Evolutionary conservation across 2,888 invertebrate species (phyloP), one percentile per base, ranked within the genome.

Genomic region (Abrostola triplasia): DNA sequence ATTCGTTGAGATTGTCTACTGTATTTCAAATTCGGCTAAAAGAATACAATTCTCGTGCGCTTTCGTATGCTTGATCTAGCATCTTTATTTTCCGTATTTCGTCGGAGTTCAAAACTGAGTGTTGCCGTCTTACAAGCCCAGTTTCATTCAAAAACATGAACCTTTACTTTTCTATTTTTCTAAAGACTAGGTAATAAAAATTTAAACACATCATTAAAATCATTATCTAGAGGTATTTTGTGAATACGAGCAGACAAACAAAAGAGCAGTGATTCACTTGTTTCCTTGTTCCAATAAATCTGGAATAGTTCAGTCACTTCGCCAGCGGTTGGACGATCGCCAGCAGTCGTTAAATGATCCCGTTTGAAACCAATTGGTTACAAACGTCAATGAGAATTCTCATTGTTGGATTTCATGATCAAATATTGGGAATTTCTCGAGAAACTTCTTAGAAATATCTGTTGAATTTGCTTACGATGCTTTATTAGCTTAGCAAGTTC

Each of bases 201-300:
- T 10, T 24, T 24, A 24, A 24, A 24, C 4, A 2, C 24, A 24
- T 24, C 24, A 4, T 24, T 24, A 24, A 2, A 24, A 24, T 24
- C 24, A 24, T 24, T 24, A 24, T 24, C 24, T 24, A 24, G 24
- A 24, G 4, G 24, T 24, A 4, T 24, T 4, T 24, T 47, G 44
- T 24, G 24, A 24, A 47, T 47, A 24, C 24, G 24, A 47, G 13
- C 24, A 24, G 24, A 13, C 24, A 47, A 47, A 47, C 44, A 47
- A 47, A 24, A 47, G 44, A 24, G 4, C 24, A 24, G 24, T 24
- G 24, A 24, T 47, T 24, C 12, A 13, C 13, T 9, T 4, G 44
- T 47, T 41, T 47, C 44, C 44, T 47, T 47, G 44, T 47, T 47
- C 13, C 24, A 47, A 24, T 47, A 47, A 47, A 24, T 47, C 24